A percentile compares a stretch with the other conserved stretches of the same genome.
Conservation (phyloP, 35 echinoderm and acorn worm genomes). For the Stichopus chloronotus region DNA sequence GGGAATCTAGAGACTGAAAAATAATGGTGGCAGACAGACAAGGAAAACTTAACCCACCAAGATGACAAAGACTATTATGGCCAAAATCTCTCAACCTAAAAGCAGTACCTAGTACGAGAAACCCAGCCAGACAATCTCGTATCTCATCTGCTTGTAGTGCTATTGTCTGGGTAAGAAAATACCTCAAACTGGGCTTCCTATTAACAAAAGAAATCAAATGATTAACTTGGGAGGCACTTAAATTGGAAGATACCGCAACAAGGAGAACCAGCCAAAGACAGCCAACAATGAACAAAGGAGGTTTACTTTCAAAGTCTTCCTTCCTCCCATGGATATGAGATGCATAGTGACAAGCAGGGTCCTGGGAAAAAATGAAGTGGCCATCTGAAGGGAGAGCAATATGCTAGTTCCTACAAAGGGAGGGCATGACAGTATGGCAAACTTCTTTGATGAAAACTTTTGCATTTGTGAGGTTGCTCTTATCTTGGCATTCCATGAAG, state of each 20-base stretch:
- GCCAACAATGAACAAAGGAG: too few species aligned
- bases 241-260: conserved; percentile 18
- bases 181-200: neutral
- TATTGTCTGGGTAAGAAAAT: neutral
- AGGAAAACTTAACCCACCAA: neutral
- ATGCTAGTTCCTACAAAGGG: too few species aligned
- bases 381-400: too few species aligned
- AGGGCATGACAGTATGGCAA: too few species aligned
- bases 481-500: too few species aligned
- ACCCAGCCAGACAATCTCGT: too few species aligned
- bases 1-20: neutral
- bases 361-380: too few species aligned
- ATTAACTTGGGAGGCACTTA: conserved; percentile 5
- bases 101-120: too few species aligned
- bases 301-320: neutral
- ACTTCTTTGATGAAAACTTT: too few species aligned
- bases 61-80: too few species aligned
- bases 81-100: too few species aligned
- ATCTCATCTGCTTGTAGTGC: neutral
- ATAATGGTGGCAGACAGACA: neutral
- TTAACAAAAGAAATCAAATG: neutral
- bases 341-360: neutral
- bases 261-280: neutral
- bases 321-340: neutral
- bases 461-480: too few species aligned